Evolutionary conservation across 2,888 invertebrate species (phyloP).

Genomic region (Mythimna vitellina): DNA sequence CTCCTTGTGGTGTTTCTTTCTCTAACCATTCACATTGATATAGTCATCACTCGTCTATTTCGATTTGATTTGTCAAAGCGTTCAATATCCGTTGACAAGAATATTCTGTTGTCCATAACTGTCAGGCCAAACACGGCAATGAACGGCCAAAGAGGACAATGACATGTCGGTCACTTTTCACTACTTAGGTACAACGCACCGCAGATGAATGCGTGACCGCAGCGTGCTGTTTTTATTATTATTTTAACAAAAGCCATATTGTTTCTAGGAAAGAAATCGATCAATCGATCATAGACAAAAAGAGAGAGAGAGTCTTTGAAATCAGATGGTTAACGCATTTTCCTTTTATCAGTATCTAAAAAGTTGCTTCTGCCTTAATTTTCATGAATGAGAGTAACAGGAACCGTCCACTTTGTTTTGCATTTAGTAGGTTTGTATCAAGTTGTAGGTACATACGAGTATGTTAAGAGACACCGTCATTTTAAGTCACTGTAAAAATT

Average conservation of each 20-base stretch:
- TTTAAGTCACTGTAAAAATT: too few species aligned
- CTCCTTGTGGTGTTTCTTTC: background rate
- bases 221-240: background rate
- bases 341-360: background rate
- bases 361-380: too few species aligned
- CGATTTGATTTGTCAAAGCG: background rate
- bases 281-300: background rate
- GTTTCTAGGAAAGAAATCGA: background rate
- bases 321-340: background rate
- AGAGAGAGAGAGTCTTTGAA: background rate
- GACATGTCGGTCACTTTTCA: background rate
- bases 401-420: too few species aligned
- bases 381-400: too few species aligned
- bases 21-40: background rate
- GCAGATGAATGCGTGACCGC: slow-evolving; percentile 1
- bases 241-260: background rate
- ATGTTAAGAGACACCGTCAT: too few species aligned
- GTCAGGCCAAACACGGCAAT: background rate
- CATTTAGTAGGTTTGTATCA: too few species aligned
- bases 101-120: background rate
- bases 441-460: too few species aligned
- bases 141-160: slow-evolving; percentile 16
- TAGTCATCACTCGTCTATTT: background rate
- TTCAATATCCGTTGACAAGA: background rate
- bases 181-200: slow-evolving; percentile 1